Percentiles rank a stretch among this genome's conserved stretches.
Evolutionary conservation across 2,797 vertebrate genomes (phyloP).

Genomic region (Enteromius anoplus): DNA sequence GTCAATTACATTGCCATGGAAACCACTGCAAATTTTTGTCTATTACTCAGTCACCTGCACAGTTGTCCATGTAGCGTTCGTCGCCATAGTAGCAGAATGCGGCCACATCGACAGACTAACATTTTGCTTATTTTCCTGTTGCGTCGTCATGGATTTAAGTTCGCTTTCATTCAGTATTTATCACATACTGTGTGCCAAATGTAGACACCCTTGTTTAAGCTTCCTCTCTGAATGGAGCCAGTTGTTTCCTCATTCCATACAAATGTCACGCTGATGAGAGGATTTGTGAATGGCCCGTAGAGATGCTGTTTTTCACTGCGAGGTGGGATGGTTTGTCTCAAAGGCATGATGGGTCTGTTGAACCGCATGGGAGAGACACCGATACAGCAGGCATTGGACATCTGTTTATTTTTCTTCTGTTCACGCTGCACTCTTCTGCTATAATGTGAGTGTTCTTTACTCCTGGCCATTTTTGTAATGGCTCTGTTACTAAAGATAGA

Average conservation of each 20-base stretch:
- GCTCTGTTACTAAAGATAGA: background rate
- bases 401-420: slow-evolving; percentile 32
- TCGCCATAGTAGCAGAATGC: slow-evolving; percentile 17
- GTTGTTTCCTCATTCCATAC: slow-evolving; percentile 42
- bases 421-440: background rate
- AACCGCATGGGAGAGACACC: slow-evolving; percentile 4
- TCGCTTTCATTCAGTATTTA: slow-evolving; percentile 18
- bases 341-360: slow-evolving; percentile 14
- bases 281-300: slow-evolving; percentile 44
- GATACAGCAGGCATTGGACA: background rate
- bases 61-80: background rate
- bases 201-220: slow-evolving; percentile 31
- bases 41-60: slow-evolving; percentile 26
- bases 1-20: slow-evolving; percentile 20
- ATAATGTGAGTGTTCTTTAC: slow-evolving; percentile 2
- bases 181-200: slow-evolving; percentile 22
- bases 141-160: slow-evolving; percentile 16
- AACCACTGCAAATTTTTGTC: slow-evolving; percentile 26
- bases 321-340: slow-evolving; percentile 29
- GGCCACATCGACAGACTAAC: background rate
- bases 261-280: slow-evolving; percentile 41
- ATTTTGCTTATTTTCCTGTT: slow-evolving; percentile 20
- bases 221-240: slow-evolving; percentile 28
- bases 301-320: slow-evolving; percentile 28
- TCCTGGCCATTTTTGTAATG: slow-evolving; percentile 8